A percentile compares a stretch with the other conserved stretches of the same genome.
Evolutionary conservation across 2,888 invertebrate genomes (phyloP).

Genomic region (Fragum fragum): DNA sequence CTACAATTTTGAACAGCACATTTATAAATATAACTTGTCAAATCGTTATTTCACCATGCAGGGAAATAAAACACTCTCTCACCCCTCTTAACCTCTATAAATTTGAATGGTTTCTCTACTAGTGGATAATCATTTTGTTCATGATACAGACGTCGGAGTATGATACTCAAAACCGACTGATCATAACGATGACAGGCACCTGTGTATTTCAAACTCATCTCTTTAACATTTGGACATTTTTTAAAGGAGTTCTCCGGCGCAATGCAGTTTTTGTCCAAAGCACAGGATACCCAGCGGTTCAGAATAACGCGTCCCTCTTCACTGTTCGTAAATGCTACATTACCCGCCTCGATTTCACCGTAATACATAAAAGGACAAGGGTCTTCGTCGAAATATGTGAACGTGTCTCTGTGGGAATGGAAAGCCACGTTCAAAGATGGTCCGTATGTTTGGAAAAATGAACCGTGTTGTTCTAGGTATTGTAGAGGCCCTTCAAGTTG

Average conservation of each 20-base stretch:
- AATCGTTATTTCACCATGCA: neutral
- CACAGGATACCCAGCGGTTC: conserved; percentile 40
- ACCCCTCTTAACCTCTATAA: conserved; percentile 46
- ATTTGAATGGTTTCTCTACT: conserved; percentile 39
- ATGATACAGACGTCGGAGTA: conserved; percentile 58
- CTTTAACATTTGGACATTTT: neutral
- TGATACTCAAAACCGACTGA: conserved; percentile 63
- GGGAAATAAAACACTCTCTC: conserved; percentile 44
- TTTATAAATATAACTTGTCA: too few relatives aligned
- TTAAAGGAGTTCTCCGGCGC: conserved; percentile 10
- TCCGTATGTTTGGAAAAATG: conserved; percentile 45
- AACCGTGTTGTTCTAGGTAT: conserved; percentile 39
- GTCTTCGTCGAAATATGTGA: conserved; percentile 46
- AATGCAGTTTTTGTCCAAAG: conserved; percentile 38
- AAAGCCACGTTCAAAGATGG: conserved; percentile 29
- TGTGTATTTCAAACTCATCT: neutral
- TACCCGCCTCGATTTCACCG: conserved; percentile 50
- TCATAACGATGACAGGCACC: conserved; percentile 64
- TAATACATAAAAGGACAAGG: conserved; percentile 37
- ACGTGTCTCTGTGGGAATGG: conserved; percentile 34
- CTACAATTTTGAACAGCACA: too few relatives aligned
- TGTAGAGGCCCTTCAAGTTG: conserved; percentile 29
- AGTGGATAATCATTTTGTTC: conserved; percentile 54
- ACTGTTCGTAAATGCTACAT: conserved; percentile 33
- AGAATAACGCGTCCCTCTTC: conserved; percentile 26